Evolutionary conservation across 2,888 invertebrate genomes (phyloP).

Genomic region (Athalia rosae): DNA sequence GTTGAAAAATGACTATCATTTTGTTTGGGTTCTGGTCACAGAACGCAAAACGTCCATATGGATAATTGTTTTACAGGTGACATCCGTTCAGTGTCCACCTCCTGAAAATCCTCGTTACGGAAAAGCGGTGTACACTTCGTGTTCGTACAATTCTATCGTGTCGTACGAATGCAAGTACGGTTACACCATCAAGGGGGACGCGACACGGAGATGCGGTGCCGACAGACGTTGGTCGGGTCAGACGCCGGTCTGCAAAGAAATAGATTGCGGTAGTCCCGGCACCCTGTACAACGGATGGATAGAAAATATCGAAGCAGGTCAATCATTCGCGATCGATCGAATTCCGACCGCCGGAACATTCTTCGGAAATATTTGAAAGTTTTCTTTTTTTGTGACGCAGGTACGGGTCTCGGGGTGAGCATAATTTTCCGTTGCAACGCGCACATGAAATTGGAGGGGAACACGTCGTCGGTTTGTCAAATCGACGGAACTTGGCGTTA

Average conservation of each 20-base stretch:
- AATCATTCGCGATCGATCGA: constrained; percentile 4
- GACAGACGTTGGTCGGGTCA: constrained; percentile 96
- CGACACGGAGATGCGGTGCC: constrained; percentile 93
- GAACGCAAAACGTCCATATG: neutral
- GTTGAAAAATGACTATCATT: neutral
- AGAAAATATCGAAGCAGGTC: constrained; percentile 86
- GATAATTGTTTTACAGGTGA: constrained; percentile 75
- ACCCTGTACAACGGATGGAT: constrained; percentile 97
- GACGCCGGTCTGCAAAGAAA: constrained; percentile 96
- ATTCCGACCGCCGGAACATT: neutral
- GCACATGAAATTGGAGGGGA: constrained; percentile 92
- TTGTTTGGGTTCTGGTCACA: neutral
- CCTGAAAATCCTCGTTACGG: constrained; percentile 95
- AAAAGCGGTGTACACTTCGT: constrained; percentile 92
- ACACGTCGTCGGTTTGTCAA: constrained; percentile 93
- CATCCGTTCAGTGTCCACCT: constrained; percentile 94
- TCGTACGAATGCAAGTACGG: constrained; percentile 97
- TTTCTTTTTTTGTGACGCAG: constrained; percentile 66
- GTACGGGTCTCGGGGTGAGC: constrained; percentile 93
- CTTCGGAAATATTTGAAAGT: neutral
- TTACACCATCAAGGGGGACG: constrained; percentile 91
- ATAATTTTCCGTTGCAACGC: constrained; percentile 95
- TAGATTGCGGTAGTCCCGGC: constrained; percentile 97
- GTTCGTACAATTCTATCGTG: constrained; percentile 96
- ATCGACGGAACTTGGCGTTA: constrained; percentile 97